A percentile compares a stretch with the other conserved stretches of the same genome.
Conservation (phyloP, 2,888 invertebrate genomes). For the Drosophila barbarae region DNA sequence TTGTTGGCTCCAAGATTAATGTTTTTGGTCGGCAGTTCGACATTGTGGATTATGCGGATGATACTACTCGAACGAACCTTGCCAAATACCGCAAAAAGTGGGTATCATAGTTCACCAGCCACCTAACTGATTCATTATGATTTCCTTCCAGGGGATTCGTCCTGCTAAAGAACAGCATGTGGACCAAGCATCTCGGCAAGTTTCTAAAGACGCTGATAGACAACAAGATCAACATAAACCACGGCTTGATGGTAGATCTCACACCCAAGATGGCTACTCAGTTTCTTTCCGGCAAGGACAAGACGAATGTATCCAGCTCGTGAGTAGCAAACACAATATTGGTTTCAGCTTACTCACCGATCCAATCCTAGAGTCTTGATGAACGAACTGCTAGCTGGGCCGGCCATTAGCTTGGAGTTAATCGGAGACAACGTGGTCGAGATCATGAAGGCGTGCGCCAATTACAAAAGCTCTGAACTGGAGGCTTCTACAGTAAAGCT, state of each 20-base stretch:
- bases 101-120: slow-evolving; percentile 20
- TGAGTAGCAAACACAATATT: slow-evolving; percentile 79
- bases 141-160: slow-evolving; percentile 84
- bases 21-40: slow-evolving; percentile 88
- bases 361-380: slow-evolving; percentile 63
- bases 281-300: slow-evolving; percentile 82
- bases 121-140: neutral
- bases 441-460: slow-evolving; percentile 67
- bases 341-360: neutral
- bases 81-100: slow-evolving; percentile 85
- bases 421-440: slow-evolving; percentile 77
- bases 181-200: slow-evolving; percentile 86
- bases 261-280: slow-evolving; percentile 84
- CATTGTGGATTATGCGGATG: slow-evolving; percentile 87
- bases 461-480: slow-evolving; percentile 50
- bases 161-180: slow-evolving; percentile 87
- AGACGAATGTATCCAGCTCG: slow-evolving; percentile 83
- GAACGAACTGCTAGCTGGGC: slow-evolving; percentile 71
- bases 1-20: slow-evolving; percentile 86
- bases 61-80: slow-evolving; percentile 81
- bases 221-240: slow-evolving; percentile 83
- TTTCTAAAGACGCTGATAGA: slow-evolving; percentile 86
- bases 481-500: slow-evolving; percentile 45
- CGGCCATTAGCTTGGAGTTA: slow-evolving; percentile 76
- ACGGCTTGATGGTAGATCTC: slow-evolving; percentile 87